These are phyloP conservation scores for Tineola bisselliella DNA, from an alignment of 2,888 invertebrate species.

Conservation along the genomic window DNA sequence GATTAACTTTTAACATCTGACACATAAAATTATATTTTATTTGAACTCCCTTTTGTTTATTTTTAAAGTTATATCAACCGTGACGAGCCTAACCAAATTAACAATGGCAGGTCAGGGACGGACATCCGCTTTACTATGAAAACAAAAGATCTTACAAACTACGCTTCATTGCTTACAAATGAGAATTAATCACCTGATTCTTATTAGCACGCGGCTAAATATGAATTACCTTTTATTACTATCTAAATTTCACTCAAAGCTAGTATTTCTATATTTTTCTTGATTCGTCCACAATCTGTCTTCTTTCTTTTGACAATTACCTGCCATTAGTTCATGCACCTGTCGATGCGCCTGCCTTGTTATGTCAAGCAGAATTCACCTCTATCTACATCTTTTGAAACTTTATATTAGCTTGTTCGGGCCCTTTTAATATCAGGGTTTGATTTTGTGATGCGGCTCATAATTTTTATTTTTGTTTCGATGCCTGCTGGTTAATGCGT, in stretches of 20 bases:
- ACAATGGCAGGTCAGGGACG: slow-evolving; percentile 8
- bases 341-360: neutral
- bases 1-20: no score
- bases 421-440: neutral
- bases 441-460: neutral
- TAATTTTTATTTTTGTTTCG: neutral
- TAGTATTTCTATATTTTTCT: neutral
- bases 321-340: neutral
- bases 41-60: neutral
- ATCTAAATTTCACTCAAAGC: neutral
- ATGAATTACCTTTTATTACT: no score
- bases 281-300: neutral
- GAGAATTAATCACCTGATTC: slow-evolving; percentile 2
- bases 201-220: neutral
- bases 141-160: neutral
- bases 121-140: neutral
- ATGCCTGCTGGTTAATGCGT: neutral
- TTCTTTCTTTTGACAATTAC: neutral
- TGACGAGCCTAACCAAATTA: neutral
- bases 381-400: neutral
- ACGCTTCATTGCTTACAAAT: neutral
- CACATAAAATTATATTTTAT: no score
- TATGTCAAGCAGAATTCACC: neutral
- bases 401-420: no score
- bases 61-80: neutral